Evolutionary conservation across 2,888 invertebrate species (phyloP).

Genomic region (Emmelina monodactyla): DNA sequence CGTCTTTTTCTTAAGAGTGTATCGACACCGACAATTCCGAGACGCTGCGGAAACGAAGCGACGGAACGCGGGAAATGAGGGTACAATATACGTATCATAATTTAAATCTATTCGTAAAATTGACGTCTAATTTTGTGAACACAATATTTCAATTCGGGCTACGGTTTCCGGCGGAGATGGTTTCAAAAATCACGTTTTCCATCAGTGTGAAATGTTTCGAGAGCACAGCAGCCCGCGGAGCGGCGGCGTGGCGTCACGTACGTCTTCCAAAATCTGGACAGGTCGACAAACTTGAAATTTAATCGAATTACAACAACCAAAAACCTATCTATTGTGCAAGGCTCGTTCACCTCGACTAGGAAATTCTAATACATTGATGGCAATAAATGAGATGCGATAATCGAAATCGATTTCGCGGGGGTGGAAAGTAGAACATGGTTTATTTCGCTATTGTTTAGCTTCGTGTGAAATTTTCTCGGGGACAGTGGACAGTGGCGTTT

Average conservation of each 20-base stretch:
- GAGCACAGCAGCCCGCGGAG: slow-evolving; percentile 41
- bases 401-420: slow-evolving; percentile 29
- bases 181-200: slow-evolving; percentile 46
- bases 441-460: slow-evolving; percentile 54
- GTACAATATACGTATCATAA: no score
- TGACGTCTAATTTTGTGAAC: no score
- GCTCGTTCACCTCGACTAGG: slow-evolving; percentile 1
- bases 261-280: neutral
- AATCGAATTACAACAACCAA: slow-evolving; percentile 42
- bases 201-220: slow-evolving; percentile 47
- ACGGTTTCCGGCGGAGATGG: no score
- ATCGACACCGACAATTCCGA: no score
- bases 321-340: slow-evolving; percentile 18
- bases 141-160: no score
- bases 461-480: slow-evolving; percentile 26
- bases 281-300: slow-evolving; percentile 36
- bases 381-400: slow-evolving; percentile 25
- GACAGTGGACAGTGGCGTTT: slow-evolving; percentile 14
- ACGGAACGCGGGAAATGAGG: no score
- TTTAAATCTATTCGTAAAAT: no score
- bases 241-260: slow-evolving; percentile 52
- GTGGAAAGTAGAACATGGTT: slow-evolving; percentile 41
- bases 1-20: no score
- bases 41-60: no score
- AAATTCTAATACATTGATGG: slow-evolving; percentile 20